These are phyloP conservation scores for Proterorhinus semilunaris DNA, from an alignment of 2,113 vertebrate species.

Conservation along the genomic window DNA sequence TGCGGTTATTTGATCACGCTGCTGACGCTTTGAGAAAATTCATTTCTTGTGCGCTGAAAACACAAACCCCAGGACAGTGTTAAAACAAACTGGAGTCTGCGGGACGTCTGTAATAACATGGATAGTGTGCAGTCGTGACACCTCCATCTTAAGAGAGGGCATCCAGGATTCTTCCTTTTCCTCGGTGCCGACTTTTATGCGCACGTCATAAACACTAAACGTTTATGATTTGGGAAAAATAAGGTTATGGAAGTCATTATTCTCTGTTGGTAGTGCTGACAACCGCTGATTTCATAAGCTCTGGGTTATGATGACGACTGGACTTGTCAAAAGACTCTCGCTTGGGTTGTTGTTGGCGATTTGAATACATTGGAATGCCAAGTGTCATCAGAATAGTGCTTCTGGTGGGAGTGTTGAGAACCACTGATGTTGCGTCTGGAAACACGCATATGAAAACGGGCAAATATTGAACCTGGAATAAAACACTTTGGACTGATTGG, in stretches of 20 bases:
- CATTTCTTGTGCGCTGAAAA: slow-evolving; percentile 40
- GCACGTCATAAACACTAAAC: not conserved
- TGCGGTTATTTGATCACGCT: slow-evolving; percentile 18
- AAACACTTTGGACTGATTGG: not conserved
- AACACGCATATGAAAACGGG: not conserved
- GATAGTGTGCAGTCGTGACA: slow-evolving; percentile 38
- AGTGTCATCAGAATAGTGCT: not conserved
- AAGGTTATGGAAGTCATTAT: not conserved
- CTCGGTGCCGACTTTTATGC: not conserved
- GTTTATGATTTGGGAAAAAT: slow-evolving; percentile 18
- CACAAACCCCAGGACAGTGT: slow-evolving; percentile 54
- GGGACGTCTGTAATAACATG: slow-evolving; percentile 53
- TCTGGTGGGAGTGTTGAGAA: slow-evolving; percentile 2
- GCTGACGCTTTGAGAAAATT: slow-evolving; percentile 27
- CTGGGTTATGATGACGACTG: slow-evolving; percentile 39
- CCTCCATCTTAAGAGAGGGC: slow-evolving; percentile 25
- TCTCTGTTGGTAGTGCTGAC: slow-evolving; percentile 17
- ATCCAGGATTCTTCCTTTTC: slow-evolving; percentile 2
- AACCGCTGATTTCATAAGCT: slow-evolving; percentile 39
- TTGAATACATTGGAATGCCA: slow-evolving; percentile 38
- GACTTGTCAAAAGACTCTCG: slow-evolving; percentile 39
- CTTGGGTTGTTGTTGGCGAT: slow-evolving; percentile 41
- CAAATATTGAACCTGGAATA: slow-evolving; percentile 8
- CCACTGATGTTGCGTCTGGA: slow-evolving; percentile 15
- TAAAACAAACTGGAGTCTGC: slow-evolving; percentile 54